These are phyloP conservation scores for Labeo catla DNA, from an alignment of 2,113 vertebrate genomes.

Conservation along the genomic window DNA sequence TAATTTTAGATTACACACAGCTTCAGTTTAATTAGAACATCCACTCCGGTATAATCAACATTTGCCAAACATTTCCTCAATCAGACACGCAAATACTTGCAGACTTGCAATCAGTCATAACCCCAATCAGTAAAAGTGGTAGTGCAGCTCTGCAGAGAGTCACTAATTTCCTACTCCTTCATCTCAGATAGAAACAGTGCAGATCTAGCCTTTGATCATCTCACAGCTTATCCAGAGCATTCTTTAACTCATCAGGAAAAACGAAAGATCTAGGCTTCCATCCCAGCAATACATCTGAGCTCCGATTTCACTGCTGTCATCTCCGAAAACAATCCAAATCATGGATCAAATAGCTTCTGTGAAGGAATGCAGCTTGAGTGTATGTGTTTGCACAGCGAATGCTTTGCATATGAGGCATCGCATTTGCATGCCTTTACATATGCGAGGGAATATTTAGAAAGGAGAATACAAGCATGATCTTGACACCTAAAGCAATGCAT, in stretches of 20 bases:
- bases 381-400: constrained; percentile 26
- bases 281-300: not conserved
- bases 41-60: not conserved
- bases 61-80: constrained; percentile 31
- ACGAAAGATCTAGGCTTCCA: not conserved
- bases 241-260: not conserved
- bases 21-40: constrained; percentile 6
- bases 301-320: constrained; percentile 12
- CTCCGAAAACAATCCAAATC: not conserved
- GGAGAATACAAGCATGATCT: constrained; percentile 30
- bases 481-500: constrained; percentile 58
- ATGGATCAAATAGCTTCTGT: not conserved
- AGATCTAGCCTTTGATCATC: constrained; percentile 15
- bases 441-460: not conserved
- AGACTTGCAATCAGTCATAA: constrained; percentile 28
- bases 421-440: constrained; percentile 9
- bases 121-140: not conserved
- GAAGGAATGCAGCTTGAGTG: not conserved
- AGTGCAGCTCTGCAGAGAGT: not conserved
- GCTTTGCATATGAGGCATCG: not conserved
- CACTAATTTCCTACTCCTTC: not conserved
- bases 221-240: not conserved
- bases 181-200: not conserved
- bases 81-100: not conserved
- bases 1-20: not conserved